These are phyloP conservation scores for Microcebus ravelobensis DNA, from an alignment of 2,113 vertebrate species.

Conservation along the genomic window DNA sequence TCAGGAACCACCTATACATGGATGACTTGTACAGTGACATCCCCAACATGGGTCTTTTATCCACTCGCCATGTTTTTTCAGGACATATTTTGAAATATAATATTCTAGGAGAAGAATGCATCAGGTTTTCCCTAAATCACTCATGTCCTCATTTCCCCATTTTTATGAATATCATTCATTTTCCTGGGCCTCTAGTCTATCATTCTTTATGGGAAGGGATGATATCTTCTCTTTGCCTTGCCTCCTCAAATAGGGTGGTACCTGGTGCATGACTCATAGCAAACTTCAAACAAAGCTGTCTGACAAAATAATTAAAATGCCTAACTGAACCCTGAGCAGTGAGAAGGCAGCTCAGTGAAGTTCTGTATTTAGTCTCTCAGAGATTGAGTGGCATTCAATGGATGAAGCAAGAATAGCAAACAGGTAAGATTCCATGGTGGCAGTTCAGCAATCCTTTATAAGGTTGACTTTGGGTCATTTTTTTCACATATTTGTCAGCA, in stretches of 20 bases:
- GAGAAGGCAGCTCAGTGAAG: not conserved
- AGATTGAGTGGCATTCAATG: conserved; percentile 36
- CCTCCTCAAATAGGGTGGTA: not conserved
- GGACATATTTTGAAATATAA: not conserved
- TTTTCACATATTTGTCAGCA: not conserved
- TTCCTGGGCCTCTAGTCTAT: not conserved
- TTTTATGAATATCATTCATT: conserved; percentile 2
- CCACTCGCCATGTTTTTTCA: not conserved
- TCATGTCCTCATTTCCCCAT: not conserved
- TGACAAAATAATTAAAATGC: conserved; percentile 59
- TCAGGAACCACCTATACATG: not conserved
- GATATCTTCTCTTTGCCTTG: conserved; percentile 42
- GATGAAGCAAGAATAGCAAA: conserved; percentile 46
- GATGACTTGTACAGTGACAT: not conserved
- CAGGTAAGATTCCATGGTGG: conserved; percentile 9
- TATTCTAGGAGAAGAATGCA: not conserved
- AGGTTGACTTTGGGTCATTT: conserved; percentile 17
- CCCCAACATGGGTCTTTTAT: not conserved
- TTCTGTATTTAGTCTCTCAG: conserved; percentile 52
- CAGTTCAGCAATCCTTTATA: not conserved
- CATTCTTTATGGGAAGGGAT: not conserved
- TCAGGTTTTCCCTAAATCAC: not conserved
- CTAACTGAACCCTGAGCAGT: not conserved
- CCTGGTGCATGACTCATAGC: not conserved
- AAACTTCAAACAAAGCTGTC: conserved; percentile 44